These are phyloP conservation scores for Oxyruncus cristatus DNA, from an alignment of 2,113 vertebrate species.

Conservation along the genomic window DNA sequence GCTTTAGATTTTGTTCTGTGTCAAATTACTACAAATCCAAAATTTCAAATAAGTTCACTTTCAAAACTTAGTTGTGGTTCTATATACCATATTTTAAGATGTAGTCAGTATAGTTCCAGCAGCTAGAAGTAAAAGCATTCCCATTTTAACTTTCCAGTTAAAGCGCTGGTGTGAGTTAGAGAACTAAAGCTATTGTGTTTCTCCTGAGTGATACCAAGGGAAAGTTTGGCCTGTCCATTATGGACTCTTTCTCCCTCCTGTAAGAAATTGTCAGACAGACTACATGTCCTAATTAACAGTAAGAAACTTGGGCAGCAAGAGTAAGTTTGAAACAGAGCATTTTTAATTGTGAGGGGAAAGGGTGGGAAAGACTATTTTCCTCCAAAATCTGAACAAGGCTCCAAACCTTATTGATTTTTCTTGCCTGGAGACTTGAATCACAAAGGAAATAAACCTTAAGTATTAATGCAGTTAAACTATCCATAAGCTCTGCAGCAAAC, in stretches of 20 bases:
- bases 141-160: background rate
- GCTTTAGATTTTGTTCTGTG: background rate
- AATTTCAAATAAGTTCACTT: background rate
- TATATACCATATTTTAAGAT: background rate
- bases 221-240: background rate
- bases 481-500: background rate
- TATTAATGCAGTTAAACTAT: background rate
- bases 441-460: background rate
- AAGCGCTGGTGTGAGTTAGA: fast-evolving
- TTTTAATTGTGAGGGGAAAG: background rate
- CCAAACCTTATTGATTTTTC: background rate
- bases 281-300: background rate
- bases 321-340: background rate
- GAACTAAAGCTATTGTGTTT: background rate
- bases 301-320: background rate
- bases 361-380: background rate
- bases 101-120: background rate
- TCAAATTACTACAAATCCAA: background rate
- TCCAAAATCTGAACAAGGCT: background rate
- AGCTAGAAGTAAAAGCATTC: background rate
- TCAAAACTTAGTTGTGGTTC: background rate
- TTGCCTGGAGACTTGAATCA: background rate
- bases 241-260: background rate
- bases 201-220: background rate
- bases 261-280: background rate